Evolutionary conservation across 2,113 vertebrate species (phyloP), one percentile per base, ranked within the genome.

Genomic region (Caretta caretta): DNA sequence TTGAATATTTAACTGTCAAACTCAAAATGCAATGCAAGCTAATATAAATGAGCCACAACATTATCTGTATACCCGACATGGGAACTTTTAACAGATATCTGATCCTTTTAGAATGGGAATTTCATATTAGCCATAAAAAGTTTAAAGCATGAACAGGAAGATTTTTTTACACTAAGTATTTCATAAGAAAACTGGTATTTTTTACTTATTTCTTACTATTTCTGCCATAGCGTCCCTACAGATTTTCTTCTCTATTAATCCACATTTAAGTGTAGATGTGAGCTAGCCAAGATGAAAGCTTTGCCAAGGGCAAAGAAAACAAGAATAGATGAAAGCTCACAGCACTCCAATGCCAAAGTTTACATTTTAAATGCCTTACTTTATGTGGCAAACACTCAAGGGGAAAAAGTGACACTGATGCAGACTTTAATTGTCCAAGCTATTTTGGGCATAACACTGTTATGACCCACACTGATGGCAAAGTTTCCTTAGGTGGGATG

Each of bases 401-500:
- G 93, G 35, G 91, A 59, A 95, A 97, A 97, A 91, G 14, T 89
- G 51, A 84, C 86, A 84, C 51, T 85, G 31, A 12, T 38, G 46
- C 56, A 87, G 9, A 20, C n/a, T 83, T 88, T 93, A 78, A 90
- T 79, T 95, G 93, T 93, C 72, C 79, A 62, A 89, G 57, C 92
- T 97, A 96, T 97, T 98, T 97, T 97, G 87, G 72, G 48, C 83
- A 90, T 80, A 56, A 87, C 13, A 83, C 2, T 38, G 6, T 22
- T 27, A 27, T 50, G 57, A 84, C 27, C 81, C 79, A 86, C 81
- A 96, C 27, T 96, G 83, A 93, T 38, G 88, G 83, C 53, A 93
- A 50, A 88, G 89, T 90, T 98, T 98, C 98, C 96, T 96, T 89
- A 84, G 87, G 65, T 96, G 93, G 87, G 88, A 97, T 83, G 17